Conservation (phyloP, 1,140 invertebrate species). For the Brachionus sp. region DNA sequence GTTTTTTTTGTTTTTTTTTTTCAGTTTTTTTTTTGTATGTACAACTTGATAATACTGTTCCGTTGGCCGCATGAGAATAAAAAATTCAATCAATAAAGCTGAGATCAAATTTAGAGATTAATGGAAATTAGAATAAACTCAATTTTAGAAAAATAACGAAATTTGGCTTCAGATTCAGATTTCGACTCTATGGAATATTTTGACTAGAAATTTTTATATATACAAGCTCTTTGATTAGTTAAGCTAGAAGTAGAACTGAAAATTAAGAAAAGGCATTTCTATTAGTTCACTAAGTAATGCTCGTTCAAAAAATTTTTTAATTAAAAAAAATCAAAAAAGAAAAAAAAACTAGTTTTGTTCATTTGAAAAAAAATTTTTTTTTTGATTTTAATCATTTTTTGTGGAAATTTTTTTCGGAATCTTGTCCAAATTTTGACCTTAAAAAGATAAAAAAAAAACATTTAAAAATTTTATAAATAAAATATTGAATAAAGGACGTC, state of each 20-base stretch:
- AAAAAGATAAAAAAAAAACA: background rate
- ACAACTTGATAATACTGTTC: slow-evolving; percentile 43
- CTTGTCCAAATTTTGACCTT: background rate
- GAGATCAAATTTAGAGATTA: background rate
- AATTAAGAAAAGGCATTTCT: slow-evolving; percentile 16
- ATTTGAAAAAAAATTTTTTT: background rate
- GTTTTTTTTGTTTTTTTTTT: background rate
- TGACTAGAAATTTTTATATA: slow-evolving; percentile 2
- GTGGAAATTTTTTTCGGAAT: background rate
- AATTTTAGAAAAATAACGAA: background rate
- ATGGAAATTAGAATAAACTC: background rate
- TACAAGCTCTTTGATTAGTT: background rate
- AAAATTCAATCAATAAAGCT: background rate
- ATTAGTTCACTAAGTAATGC: background rate
- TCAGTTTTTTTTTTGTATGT: slow-evolving; percentile 18
- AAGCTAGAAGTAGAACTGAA: slow-evolving; percentile 21
- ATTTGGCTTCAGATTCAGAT: background rate
- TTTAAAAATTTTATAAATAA: background rate
- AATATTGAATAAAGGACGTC: background rate
- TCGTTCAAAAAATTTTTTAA: background rate
- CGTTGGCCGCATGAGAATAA: slow-evolving; percentile 7
- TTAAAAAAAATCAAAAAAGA: background rate
- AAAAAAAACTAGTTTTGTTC: slow-evolving; percentile 26
- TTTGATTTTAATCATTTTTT: background rate
- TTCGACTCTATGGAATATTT: background rate